phyloP scores from a whole-genome alignment of 2,888 invertebrate genomes.

The Cryptophagus acutangulus region DNA sequence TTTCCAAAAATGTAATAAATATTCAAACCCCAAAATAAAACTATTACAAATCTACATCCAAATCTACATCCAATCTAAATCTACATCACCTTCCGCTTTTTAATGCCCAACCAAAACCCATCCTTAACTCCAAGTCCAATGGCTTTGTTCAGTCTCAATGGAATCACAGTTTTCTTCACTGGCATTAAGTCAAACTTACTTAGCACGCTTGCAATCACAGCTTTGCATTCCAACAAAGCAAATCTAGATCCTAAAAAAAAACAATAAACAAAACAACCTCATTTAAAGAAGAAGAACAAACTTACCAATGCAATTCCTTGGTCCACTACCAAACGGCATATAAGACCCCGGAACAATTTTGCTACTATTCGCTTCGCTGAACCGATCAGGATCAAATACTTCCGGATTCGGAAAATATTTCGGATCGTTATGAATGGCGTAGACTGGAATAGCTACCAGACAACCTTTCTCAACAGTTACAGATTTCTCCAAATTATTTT shows the following conservation, averaged over 20 bases:
- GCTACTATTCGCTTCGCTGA: slow-evolving; percentile 52
- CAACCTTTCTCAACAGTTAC: slow-evolving; percentile 48
- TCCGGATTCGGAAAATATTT: slow-evolving; percentile 54
- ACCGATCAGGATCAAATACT: slow-evolving; percentile 53
- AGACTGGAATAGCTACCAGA: slow-evolving; percentile 48
- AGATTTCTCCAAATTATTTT: slow-evolving; percentile 39
- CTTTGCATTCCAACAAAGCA: slow-evolving; percentile 32
- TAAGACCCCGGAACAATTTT: slow-evolving; percentile 51
- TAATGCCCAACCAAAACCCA: slow-evolving; percentile 32
- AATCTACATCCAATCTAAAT: no score
- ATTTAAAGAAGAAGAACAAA: no score
- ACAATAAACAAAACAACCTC: neutral
- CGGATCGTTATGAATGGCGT: slow-evolving; percentile 54
- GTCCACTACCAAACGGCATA: slow-evolving; percentile 52
- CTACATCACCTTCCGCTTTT: no score
- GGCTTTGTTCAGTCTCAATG: slow-evolving; percentile 25
- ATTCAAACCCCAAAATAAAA: no score
- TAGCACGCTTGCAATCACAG: slow-evolving; percentile 23
- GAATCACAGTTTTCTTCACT: slow-evolving; percentile 30
- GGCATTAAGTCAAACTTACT: slow-evolving; percentile 26
- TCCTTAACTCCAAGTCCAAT: slow-evolving; percentile 25
- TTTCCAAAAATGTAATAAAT: no score
- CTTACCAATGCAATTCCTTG: slow-evolving; percentile 45
- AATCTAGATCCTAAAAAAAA: slow-evolving; percentile 30
- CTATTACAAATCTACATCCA: no score